Percentiles rank a stretch among this genome's conserved stretches.
These are phyloP conservation scores for Polyploca ridens DNA, from an alignment of 2,888 invertebrate genomes.

Conservation along the genomic window DNA sequence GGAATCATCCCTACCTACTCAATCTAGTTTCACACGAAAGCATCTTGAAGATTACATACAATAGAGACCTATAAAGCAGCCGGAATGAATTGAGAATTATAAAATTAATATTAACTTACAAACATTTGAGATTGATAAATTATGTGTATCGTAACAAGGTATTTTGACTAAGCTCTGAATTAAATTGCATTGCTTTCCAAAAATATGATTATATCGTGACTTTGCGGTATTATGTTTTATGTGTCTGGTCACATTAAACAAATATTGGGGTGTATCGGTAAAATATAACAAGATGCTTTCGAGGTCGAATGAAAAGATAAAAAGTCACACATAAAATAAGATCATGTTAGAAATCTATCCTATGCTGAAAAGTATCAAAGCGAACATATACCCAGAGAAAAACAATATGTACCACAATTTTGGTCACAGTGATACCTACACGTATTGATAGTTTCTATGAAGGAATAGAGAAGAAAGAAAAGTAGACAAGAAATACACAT, in stretches of 20 bases:
- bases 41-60: conserved; percentile 26
- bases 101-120: not conserved
- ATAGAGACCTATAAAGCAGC: not conserved
- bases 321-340: conserved; percentile 11
- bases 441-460: conserved; percentile 41
- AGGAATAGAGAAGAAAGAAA: conserved; percentile 56
- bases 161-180: not conserved
- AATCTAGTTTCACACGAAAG: conserved; percentile 28
- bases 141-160: not conserved
- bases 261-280: not conserved
- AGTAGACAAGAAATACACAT: conserved; percentile 59
- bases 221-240: conserved; percentile 7
- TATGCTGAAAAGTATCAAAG: conserved; percentile 40
- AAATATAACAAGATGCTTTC: conserved; percentile 3
- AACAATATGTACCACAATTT: conserved; percentile 16
- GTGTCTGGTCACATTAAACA: not conserved
- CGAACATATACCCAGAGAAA: conserved; percentile 36
- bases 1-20: too few relatives aligned
- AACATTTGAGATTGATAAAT: not conserved
- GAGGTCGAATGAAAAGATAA: not conserved
- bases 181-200: not conserved
- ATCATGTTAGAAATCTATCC: conserved; percentile 28
- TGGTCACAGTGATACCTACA: conserved; percentile 26
- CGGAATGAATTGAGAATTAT: not conserved
- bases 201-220: not conserved